Base-by-base conservation (phyloP, 30 jellyfish, hydroid and myxozoan species). In the Mastigias papua region DNA sequence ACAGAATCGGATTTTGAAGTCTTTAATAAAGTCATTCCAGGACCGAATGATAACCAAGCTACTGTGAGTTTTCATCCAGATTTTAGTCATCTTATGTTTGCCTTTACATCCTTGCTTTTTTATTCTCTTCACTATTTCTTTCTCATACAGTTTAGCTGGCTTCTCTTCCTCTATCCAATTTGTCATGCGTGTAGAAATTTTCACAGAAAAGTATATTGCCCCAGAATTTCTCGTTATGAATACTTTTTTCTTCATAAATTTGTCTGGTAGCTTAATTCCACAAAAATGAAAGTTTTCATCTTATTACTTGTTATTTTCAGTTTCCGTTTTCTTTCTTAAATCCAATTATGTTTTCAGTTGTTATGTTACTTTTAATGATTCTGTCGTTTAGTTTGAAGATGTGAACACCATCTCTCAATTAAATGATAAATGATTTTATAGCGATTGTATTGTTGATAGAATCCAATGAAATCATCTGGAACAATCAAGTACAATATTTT, bases 401-500 rank as follows among this genome's bases (percentile, higher is more conserved):
- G n/a, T n/a, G n/a, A n/a, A n/a, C n/a, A n/a, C 28, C n/a, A 7
- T 29, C 60, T 34, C 20, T 28, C 6, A 33, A 2, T 48, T 25
- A 1, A 25, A 22, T 21, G 7, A n/a, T 51, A 19, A 19, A 1
- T 42, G 13, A 4, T 17, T 57, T 23, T 23, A 10, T n/a, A n/a
- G n/a, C 0, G 17, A 17, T 23, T 20, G 30, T 57, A 17, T 57
- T 23, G 69, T 63, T 58, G 26, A 7, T 71, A 88, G 97, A 88
- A 79, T 70, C 97, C 97, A 0, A 32, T 88, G 75, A 73, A 79
- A 33, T 77, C 91, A 6, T 27, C 92, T 31, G 97, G 92, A 22
- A 88, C 90, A 34, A 79, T 88, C 89, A 71, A 78, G 63, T 69
- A 78, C 85, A 88, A 88, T 50, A 88, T 88, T 58, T 34, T 88